Evolutionary conservation across 2,113 vertebrate genomes (phyloP).

Genomic region (Heterocephalus glaber): DNA sequence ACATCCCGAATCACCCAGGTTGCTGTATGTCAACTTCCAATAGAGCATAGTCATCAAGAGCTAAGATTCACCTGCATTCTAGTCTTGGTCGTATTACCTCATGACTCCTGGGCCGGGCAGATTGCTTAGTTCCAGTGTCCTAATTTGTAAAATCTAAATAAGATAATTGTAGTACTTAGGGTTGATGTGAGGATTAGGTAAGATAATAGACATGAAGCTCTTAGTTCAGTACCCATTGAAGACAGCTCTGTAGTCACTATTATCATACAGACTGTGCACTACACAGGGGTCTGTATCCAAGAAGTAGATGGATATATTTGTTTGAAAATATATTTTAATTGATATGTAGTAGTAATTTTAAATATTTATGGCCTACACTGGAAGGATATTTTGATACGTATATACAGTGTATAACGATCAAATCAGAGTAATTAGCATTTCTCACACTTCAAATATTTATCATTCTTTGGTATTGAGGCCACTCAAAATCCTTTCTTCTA

Average conservation of each 20-base stretch:
- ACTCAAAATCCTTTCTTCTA: background rate
- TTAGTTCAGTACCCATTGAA: background rate
- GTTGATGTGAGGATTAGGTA: background rate
- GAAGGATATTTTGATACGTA: background rate
- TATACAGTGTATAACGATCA: background rate
- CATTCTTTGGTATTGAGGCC: background rate
- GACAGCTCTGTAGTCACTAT: background rate
- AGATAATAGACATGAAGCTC: background rate
- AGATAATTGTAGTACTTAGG: background rate
- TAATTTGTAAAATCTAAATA: slow-evolving; percentile 18
- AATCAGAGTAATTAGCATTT: background rate
- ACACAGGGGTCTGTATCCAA: background rate
- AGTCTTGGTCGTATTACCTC: background rate
- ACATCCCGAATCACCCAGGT: background rate
- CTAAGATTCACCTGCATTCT: background rate
- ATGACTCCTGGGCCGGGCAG: background rate
- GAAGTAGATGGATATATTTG: background rate
- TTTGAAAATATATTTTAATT: background rate
- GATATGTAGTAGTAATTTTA: background rate
- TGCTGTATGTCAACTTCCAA: background rate
- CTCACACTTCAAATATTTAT: background rate
- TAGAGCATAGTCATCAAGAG: background rate
- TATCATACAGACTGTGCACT: background rate
- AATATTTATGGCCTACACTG: background rate
- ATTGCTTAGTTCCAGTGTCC: background rate